phyloP scores from a whole-genome alignment of 2,888 invertebrate genomes.

The Petrolisthes manimaculis region DNA sequence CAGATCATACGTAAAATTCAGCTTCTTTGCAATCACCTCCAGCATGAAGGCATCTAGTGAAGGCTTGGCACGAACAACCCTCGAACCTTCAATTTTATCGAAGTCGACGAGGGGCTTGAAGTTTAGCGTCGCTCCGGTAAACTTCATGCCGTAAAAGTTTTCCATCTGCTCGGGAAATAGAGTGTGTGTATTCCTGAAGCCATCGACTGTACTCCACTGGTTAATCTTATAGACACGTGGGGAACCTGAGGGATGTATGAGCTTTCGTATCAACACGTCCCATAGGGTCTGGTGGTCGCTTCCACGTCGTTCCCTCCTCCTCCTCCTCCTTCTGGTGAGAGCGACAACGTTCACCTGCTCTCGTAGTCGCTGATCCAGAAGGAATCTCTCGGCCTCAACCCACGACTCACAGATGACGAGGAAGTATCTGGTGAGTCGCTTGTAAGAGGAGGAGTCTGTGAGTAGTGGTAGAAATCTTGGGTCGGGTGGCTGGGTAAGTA shows the following conservation, averaged over 20 bases:
- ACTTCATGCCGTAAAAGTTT: conserved; percentile 47
- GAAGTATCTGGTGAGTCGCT: neutral
- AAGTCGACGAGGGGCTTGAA: conserved; percentile 47
- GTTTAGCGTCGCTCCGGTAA: conserved; percentile 41
- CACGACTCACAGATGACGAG: neutral
- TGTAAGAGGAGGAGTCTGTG: neutral
- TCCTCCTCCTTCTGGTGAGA: neutral
- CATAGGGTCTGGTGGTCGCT: neutral
- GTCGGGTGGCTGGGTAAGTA: neutral
- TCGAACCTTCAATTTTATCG: neutral
- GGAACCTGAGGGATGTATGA: conserved; percentile 15
- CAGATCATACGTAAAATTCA: conserved; percentile 57
- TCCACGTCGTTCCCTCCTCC: neutral
- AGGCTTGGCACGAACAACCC: conserved; percentile 23
- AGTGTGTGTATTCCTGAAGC: neutral
- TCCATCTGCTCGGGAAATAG: conserved; percentile 58
- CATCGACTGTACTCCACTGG: neutral
- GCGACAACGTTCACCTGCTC: conserved; percentile 26
- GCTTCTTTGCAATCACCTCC: conserved; percentile 36
- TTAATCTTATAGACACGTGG: conserved; percentile 9
- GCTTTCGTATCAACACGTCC: conserved; percentile 12
- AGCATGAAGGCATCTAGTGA: conserved; percentile 51
- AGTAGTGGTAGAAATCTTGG: neutral
- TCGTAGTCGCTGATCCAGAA: neutral
- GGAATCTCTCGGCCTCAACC: conserved; percentile 1